These are phyloP conservation scores for Papilio demoleus DNA, from an alignment of 2,888 invertebrate genomes.

Conservation along the genomic window DNA sequence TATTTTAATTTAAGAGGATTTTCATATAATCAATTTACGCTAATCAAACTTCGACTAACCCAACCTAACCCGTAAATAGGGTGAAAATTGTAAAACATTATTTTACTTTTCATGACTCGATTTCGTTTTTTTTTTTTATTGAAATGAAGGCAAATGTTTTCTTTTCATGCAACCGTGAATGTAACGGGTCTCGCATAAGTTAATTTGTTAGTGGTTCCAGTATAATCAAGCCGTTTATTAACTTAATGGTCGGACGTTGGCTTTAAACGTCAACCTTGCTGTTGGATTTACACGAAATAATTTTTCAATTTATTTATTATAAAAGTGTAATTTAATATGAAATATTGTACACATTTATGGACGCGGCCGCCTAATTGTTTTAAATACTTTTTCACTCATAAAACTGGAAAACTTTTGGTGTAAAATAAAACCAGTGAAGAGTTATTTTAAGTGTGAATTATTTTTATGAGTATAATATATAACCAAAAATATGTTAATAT, in stretches of 20 bases:
- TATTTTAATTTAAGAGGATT: too few species aligned
- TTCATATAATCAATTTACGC: too few species aligned
- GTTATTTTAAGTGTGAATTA: background rate
- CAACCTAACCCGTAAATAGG: background rate
- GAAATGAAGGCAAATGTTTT: constrained; percentile 5
- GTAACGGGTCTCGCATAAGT: constrained; percentile 12
- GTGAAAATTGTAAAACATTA: background rate
- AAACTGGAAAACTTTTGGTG: background rate
- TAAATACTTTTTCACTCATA: constrained; percentile 4
- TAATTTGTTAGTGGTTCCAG: constrained; percentile 29
- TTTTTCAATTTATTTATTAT: constrained; percentile 33
- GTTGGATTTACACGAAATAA: constrained; percentile 11
- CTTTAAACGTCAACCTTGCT: constrained; percentile 32
- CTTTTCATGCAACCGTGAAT: constrained; percentile 5
- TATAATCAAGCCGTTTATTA: constrained; percentile 36
- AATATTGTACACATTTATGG: constrained; percentile 15
- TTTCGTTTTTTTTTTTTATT: too few species aligned
- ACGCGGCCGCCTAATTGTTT: background rate
- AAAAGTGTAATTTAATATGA: constrained; percentile 22
- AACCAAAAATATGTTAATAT: background rate
- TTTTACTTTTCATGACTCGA: background rate
- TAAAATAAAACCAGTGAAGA: background rate
- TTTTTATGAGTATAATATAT: background rate
- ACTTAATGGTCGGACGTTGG: constrained; percentile 36
- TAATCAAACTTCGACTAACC: too few species aligned